Evolutionary conservation across 2,797 vertebrate species (phyloP).

Genomic region (Danio tinwini): DNA sequence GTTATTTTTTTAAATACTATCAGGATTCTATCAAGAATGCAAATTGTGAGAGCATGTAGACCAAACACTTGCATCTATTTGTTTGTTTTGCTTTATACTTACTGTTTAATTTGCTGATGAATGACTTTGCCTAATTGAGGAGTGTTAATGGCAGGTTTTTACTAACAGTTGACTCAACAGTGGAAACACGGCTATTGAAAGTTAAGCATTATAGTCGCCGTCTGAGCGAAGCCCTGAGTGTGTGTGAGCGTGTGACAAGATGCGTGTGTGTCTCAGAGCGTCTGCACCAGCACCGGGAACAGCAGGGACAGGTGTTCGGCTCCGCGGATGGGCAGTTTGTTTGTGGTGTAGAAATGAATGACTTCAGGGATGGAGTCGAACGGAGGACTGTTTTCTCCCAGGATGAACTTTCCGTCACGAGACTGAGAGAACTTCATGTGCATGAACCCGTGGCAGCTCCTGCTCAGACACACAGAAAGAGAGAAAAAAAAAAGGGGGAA

Average conservation of each 20-base stretch:
- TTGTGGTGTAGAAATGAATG: conserved; percentile 87
- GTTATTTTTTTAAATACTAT: too few relatives aligned
- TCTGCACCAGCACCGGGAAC: conserved; percentile 86
- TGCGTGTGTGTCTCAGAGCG: conserved; percentile 74
- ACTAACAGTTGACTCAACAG: too few relatives aligned
- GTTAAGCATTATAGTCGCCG: conserved; percentile 35
- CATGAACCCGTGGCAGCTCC: conserved; percentile 94
- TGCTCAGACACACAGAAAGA: conserved; percentile 61
- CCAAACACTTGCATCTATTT: too few relatives aligned
- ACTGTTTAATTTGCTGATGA: too few relatives aligned
- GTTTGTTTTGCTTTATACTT: too few relatives aligned
- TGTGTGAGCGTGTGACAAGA: conserved; percentile 59
- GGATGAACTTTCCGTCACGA: conserved; percentile 83
- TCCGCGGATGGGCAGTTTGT: conserved; percentile 88
- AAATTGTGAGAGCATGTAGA: too few relatives aligned
- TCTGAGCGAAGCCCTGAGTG: conserved; percentile 55
- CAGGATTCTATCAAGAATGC: too few relatives aligned
- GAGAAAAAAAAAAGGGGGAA: neutral
- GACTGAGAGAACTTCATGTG: conserved; percentile 89
- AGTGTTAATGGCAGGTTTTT: too few relatives aligned
- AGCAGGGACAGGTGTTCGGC: conserved; percentile 89
- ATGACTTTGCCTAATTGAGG: too few relatives aligned
- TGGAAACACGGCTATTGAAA: conserved; percentile 14
- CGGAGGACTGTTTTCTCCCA: conserved; percentile 89
- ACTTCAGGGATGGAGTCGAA: conserved; percentile 88